Percentiles rank a stretch among this genome's conserved stretches.
Evolutionary conservation across 2,113 vertebrate species (phyloP).

Genomic region (Platichthys stellatus): DNA sequence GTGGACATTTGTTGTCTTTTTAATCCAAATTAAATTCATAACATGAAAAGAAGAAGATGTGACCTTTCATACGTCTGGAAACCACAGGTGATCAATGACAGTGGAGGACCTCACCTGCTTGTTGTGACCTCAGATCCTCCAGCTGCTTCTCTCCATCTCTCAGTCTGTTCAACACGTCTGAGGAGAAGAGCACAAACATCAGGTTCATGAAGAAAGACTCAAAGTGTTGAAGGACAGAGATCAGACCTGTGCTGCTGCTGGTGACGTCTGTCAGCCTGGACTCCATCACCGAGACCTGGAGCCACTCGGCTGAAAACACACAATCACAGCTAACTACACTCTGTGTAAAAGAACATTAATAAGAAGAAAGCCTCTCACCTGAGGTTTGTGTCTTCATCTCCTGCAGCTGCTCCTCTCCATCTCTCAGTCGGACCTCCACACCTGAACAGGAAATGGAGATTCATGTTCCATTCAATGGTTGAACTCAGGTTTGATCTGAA

Average conservation of each 20-base stretch:
- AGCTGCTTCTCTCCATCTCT: not conserved
- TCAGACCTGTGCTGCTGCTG: not conserved
- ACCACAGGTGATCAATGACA: no score
- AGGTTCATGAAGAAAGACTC: not conserved
- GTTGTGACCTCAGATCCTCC: not conserved
- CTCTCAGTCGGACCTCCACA: not conserved
- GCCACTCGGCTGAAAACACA: conserved; percentile 9
- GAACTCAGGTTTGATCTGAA: no score
- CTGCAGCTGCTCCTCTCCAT: not conserved
- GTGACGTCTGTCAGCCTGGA: not conserved
- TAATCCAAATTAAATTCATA: no score
- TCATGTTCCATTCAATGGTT: no score
- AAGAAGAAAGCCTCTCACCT: not conserved
- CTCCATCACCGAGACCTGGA: conserved; percentile 7
- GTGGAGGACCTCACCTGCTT: no score
- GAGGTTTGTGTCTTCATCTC: not conserved
- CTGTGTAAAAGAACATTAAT: no score
- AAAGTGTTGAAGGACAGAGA: no score
- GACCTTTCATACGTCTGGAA: not conserved
- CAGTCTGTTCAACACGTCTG: not conserved
- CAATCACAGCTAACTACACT: not conserved
- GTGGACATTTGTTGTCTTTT: no score
- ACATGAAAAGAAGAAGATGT: no score
- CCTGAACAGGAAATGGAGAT: not conserved
- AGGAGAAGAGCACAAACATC: not conserved